These are phyloP conservation scores for Passer domesticus DNA, from an alignment of 2,113 vertebrate species.

Conservation along the genomic window DNA sequence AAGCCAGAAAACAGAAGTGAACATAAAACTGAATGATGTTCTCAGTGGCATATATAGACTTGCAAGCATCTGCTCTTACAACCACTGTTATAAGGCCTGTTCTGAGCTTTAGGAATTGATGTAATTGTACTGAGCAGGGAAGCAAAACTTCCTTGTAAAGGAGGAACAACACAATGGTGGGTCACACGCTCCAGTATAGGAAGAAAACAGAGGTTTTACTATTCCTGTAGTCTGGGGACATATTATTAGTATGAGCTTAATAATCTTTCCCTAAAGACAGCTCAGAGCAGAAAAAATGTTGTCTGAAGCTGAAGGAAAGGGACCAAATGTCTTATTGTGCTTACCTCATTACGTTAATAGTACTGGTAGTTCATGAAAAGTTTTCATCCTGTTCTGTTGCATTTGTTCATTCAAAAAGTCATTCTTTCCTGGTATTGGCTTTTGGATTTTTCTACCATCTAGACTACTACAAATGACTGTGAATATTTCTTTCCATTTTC, in stretches of 20 bases:
- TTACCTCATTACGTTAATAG: not conserved
- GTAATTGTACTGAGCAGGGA: not conserved
- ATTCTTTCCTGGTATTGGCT: not conserved
- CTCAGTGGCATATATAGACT: conserved; percentile 74
- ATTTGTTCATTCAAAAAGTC: not conserved
- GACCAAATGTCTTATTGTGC: not conserved
- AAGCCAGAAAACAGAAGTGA: conserved; percentile 73
- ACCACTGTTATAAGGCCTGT: not conserved
- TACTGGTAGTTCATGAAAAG: not conserved
- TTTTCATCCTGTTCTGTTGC: not conserved
- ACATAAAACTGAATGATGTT: conserved; percentile 80
- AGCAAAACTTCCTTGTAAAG: not conserved
- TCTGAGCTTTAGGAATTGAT: conserved; percentile 14
- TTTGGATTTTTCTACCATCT: not conserved
- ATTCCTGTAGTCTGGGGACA: not conserved
- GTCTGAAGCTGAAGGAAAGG: not conserved
- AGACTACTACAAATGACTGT: not conserved
- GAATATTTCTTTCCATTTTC: not conserved
- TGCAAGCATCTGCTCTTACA: conserved; percentile 66
- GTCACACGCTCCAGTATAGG: not conserved
- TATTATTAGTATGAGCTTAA: not conserved
- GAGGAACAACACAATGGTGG: not conserved
- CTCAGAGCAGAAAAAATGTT: not conserved
- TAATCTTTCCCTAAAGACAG: not conserved
- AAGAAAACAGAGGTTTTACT: not conserved